Conservation (phyloP, 2,113 vertebrate species). For the Prunella himalayana region DNA sequence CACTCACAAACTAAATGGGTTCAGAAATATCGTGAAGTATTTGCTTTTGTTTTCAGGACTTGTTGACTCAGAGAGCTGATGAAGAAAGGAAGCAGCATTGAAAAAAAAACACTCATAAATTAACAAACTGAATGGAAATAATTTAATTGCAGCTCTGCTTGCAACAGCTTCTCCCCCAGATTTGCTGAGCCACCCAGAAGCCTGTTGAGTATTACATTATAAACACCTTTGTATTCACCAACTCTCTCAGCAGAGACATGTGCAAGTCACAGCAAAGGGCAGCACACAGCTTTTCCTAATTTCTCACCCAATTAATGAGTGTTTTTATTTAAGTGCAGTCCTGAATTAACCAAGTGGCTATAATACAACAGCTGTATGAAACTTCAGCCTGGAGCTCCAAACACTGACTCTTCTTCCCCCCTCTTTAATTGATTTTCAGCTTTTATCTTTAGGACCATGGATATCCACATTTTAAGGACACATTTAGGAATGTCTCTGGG, state of each 20-base stretch:
- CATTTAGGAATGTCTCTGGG: background rate
- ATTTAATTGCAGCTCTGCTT: background rate
- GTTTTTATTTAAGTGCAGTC: background rate
- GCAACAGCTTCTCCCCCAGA: background rate
- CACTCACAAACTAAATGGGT: background rate
- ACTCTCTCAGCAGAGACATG: background rate
- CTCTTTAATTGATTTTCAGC: rapidly evolving
- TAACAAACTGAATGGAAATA: background rate
- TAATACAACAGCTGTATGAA: rapidly evolving
- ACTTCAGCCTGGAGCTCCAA: background rate
- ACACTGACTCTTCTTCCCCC: background rate
- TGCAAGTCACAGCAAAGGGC: background rate
- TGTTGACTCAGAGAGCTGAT: background rate
- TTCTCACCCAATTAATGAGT: background rate
- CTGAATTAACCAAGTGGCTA: background rate
- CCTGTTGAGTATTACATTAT: background rate
- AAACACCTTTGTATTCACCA: background rate
- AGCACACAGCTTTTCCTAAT: background rate
- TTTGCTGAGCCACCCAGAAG: background rate
- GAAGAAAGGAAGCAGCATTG: background rate
- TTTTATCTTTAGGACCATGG: background rate
- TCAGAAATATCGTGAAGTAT: background rate
- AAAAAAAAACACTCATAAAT: background rate
- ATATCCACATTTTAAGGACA: background rate
- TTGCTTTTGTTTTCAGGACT: background rate